phyloP scores from a whole-genome alignment of 2,888 invertebrate species.

The Acheta domesticus region DNA sequence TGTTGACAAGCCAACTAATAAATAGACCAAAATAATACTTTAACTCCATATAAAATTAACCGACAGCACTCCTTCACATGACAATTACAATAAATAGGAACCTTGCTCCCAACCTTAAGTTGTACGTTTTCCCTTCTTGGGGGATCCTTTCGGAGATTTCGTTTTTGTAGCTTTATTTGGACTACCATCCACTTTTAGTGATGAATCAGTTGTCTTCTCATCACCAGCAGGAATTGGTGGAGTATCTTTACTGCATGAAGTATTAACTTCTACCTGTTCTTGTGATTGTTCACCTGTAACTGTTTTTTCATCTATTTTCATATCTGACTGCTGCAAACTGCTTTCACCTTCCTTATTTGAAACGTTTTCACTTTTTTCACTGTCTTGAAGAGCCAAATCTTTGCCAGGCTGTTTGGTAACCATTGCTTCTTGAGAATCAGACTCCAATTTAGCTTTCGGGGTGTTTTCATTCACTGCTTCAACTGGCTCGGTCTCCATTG shows the following conservation, averaged over 20 bases:
- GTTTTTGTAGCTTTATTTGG: background rate
- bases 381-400: conserved; percentile 32
- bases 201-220: background rate
- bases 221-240: background rate
- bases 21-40: no score
- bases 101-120: background rate
- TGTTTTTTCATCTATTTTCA: background rate
- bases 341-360: background rate
- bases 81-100: background rate
- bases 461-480: conserved; percentile 24
- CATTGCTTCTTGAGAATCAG: conserved; percentile 35
- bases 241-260: background rate
- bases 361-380: conserved; percentile 29
- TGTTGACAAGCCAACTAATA: no score
- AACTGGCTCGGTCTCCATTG: conserved; percentile 26
- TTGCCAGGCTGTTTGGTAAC: conserved; percentile 19
- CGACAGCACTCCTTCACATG: background rate
- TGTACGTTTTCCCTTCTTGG: background rate
- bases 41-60: no score
- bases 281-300: conserved; percentile 1
- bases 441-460: conserved; percentile 35
- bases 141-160: background rate
- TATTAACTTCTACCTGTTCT: conserved; percentile 22
- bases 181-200: background rate
- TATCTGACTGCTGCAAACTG: background rate